Evolutionary conservation across 2,888 invertebrate genomes (phyloP), one percentile per base, ranked within the genome.

Genomic region (Chrysolina haemoptera): DNA sequence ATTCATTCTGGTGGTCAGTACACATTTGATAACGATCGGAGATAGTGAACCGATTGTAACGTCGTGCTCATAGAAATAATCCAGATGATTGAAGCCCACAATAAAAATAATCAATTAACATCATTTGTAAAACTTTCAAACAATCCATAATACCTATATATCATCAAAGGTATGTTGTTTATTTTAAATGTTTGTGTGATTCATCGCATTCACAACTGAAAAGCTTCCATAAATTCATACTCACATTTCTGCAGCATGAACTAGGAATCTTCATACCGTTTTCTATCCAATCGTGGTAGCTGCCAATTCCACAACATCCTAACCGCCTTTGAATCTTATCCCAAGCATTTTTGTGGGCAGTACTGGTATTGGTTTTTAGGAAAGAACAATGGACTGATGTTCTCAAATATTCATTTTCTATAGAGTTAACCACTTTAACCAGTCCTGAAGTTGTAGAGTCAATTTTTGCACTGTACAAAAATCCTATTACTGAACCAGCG

Each of bases 181-280:
- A n/a, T n/a, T n/a, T n/a, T n/a, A n/a, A n/a, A n/a, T n/a, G n/a
- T n/a, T n/a, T n/a, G n/a, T n/a, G n/a, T n/a, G n/a, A n/a, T n/a
- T n/a, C 5, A 27, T 27, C 6, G 43, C 6, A 12, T 43, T 2
- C 43, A 2, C 2, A 43, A 43, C 2, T 46, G 46, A 2, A 14
- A 46, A 46, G 46, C 35, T 35, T 3, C 46, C 14, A 46, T 12
- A n/a, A 46, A 46, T 35, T 35, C 35, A 35, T 43, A 67, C 70
- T 75, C 63, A 76, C 77, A 22, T 72, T 16, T 46, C 70, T 43
- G 43, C 79, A 78, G 63, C 79, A 79, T 11, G 78, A 76, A 27
- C 65, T 27, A 1, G 79, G 77, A 53, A 77, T 66, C 16, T 70
- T 14, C 12, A 65, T 35, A 2, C 64, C 63, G 12, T 71, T 11